Evolutionary conservation across 2,797 vertebrate genomes (phyloP).

Genomic region (Arnoldichthys spilopterus): DNA sequence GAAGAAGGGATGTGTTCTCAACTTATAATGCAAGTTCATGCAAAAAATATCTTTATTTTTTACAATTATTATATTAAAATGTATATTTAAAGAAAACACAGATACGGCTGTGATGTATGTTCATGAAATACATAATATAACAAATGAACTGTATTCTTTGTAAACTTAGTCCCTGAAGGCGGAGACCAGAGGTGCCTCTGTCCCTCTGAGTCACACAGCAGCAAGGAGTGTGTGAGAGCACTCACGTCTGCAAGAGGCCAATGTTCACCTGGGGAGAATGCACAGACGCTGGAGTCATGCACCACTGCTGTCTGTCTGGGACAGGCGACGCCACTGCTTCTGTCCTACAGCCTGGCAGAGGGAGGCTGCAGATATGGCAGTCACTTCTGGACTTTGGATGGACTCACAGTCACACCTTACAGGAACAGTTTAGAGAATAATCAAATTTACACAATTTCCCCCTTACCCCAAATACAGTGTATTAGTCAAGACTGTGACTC

Average conservation of each 20-base stretch:
- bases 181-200: background rate
- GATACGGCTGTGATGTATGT: too few relatives aligned
- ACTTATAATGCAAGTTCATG: too few relatives aligned
- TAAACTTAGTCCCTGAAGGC: background rate
- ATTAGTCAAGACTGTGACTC: too few relatives aligned
- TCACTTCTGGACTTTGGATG: constrained; percentile 22
- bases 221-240: background rate
- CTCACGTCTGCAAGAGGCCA: constrained; percentile 36
- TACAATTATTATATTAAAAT: too few relatives aligned
- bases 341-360: background rate
- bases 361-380: background rate
- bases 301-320: background rate
- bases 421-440: background rate
- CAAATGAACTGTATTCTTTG: too few relatives aligned
- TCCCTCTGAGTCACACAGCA: constrained; percentile 17
- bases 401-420: constrained; percentile 14
- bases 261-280: constrained; percentile 29
- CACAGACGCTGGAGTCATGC: constrained; percentile 1
- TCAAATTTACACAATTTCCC: background rate
- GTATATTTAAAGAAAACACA: too few relatives aligned
- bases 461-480: background rate
- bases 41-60: too few relatives aligned
- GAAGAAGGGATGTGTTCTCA: too few relatives aligned
- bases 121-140: too few relatives aligned
- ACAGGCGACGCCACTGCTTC: background rate